Conservation (phyloP, 2,888 invertebrate species). For the Cecidostiba fungosa region DNA sequence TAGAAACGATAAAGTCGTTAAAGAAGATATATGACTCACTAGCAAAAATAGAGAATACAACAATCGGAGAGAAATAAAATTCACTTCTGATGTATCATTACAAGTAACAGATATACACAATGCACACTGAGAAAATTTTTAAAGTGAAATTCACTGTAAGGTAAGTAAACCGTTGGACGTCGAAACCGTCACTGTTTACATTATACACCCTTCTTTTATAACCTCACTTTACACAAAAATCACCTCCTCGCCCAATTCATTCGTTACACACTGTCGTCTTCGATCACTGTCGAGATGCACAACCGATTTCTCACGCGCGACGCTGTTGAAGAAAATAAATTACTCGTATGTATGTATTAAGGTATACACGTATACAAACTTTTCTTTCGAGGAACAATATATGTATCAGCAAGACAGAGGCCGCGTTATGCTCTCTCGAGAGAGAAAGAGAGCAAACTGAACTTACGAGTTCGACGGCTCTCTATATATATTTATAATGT, state of each 20-base stretch:
- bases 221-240: neutral
- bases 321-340: neutral
- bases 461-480: neutral
- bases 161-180: neutral
- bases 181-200: neutral
- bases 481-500: neutral
- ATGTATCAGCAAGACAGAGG: no score
- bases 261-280: neutral
- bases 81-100: no score
- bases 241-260: neutral
- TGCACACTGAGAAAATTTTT: no score
- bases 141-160: no score
- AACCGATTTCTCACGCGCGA: neutral
- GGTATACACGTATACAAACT: no score
- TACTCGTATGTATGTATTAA: neutral
- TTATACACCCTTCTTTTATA: neutral
- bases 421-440: neutral
- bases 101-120: no score
- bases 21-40: neutral
- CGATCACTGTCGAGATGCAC: neutral
- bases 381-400: no score
- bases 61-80: no score
- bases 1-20: neutral
- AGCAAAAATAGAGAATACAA: no score
- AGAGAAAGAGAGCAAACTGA: slow-evolving; percentile 13